phyloP scores from a whole-genome alignment of 1,140 invertebrate genomes.

The Marisa cornuarietis region DNA sequence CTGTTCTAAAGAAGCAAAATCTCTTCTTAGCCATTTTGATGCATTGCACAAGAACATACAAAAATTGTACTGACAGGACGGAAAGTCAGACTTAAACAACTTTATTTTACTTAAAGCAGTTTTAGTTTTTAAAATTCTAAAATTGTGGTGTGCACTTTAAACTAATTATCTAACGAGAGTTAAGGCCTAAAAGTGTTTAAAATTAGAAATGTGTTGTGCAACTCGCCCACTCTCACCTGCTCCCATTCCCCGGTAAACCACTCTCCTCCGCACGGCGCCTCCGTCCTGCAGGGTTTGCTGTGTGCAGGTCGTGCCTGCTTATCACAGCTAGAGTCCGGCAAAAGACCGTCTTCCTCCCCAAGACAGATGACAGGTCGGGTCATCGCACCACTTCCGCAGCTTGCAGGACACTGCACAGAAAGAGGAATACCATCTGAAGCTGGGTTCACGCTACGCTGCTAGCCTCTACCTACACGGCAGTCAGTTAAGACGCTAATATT shows the following conservation, averaged over 20 bases:
- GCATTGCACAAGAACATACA: too few species aligned
- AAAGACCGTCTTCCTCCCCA: constrained; percentile 19
- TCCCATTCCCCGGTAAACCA: constrained; percentile 41
- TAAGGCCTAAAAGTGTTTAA: too few species aligned
- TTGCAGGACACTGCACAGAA: constrained; percentile 32
- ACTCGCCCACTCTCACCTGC: constrained; percentile 38
- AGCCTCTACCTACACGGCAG: background rate
- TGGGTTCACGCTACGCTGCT: background rate
- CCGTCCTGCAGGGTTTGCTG: constrained; percentile 21
- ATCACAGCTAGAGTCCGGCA: constrained; percentile 34
- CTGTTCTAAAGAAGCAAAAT: too few species aligned
- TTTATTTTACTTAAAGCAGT: too few species aligned
- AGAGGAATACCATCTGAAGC: background rate
- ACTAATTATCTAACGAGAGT: too few species aligned
- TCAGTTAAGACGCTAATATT: background rate
- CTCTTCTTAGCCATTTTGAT: too few species aligned
- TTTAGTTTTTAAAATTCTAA: too few species aligned
- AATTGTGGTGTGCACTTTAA: too few species aligned
- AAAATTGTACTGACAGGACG: too few species aligned
- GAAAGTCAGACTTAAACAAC: too few species aligned
- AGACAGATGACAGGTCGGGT: constrained; percentile 32
- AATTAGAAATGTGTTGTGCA: too few species aligned
- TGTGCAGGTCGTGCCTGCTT: constrained; percentile 10
- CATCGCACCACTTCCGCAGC: constrained; percentile 27
- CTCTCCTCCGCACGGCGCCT: constrained; percentile 36